Base-by-base conservation (phyloP, 1,140 invertebrate species). In the Gonioctena quinquepunctata region DNA sequence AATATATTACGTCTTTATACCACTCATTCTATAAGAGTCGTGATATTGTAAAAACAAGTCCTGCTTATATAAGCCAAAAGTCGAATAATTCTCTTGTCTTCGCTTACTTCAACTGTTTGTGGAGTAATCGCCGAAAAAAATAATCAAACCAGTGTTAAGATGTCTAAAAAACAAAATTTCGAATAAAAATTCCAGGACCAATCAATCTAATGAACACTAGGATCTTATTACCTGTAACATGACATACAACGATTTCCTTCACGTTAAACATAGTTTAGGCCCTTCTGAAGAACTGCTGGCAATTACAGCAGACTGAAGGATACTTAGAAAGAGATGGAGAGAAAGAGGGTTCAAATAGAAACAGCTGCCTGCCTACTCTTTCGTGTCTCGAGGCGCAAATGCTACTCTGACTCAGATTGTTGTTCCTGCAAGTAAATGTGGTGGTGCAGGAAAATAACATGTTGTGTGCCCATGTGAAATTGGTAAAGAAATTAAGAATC, bases 321-420 rank as follows among this genome's bases (percentile, higher is more conserved):
- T n/a, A n/a, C n/a, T n/a, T n/a, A n/a, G 33, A 42, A n/a, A 42
- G 33, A 42, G 33, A 42, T 11, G 33, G 16, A 42, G 33, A 42
- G 33, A 42, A 42, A 42, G 33, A 42, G 16, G 33, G 16, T 42
- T 42, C 11, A 42, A n/a, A n/a, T n/a, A 57, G 54, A n/a, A 57
- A 57, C 54, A 57, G 54, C 54, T 42, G 54, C 54, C 54, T 57
- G 54, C 54, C 54, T 57, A 25, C 54, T 57, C 54, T 16, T 25
- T 25, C n/a, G 13, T 57, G 54, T 16, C 54, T 57, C 54, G 54
- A 42, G 54, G 54, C 13, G 54, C 54, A 57, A 57, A 16, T 57
- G 54, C 54, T 57, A 57, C 54, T 57, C 54, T 57, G 54, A 57
- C 19, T 57, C 54, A 57, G 54, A 57, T 25, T 57, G 54, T 57